Evolutionary conservation across 2,797 vertebrate genomes (phyloP), one percentile per base, ranked within the genome.

Genomic region (Phylloscopus collybita): DNA sequence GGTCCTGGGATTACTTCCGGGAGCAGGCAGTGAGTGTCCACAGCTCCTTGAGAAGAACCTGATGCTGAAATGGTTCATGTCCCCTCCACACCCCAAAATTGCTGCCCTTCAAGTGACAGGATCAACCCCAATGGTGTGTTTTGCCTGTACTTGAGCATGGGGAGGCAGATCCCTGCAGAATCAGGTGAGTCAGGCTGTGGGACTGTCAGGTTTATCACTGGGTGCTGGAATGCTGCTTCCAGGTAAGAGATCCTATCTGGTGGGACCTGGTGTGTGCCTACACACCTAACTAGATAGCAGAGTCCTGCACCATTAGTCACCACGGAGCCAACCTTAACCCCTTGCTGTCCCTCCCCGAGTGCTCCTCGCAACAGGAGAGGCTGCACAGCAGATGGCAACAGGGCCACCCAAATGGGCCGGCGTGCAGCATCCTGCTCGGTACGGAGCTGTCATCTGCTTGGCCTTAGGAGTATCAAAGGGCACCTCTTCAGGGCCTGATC

Each of bases 251-350:
- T 95, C 92, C 91, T 94, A 93, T 94, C 89, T 88, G 62, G 42
- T 81, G 92, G 61, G 85, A 87, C 47, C 65, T 47, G 75, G n/a
- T 83, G 91, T 95, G 91, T 93, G 91, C 93, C 93, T 96, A 94
- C 95, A 94, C 93, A 94, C 92, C 95, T 95, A 93, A 88, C 93
- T 69, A 85, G 91, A 93, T 90, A 95, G 95, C 85, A 86, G 40
- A 95, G 79, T 83, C 71, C 92, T 92, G 60, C 76, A 27, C 78
- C 73, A 94, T 96, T 93, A 95, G 88, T 96, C 96, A 95, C 76
- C 45, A 17, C 0, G 1, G 40, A 88, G 61, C 73, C 82, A 73
- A 66, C 64, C 34, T 95, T 94, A 94, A 95, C 91, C 64, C 86
- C 27, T 94, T 83, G 40, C 53, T 91, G 50, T 51, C 81, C 64